These are phyloP conservation scores for Bombus balteatus DNA, from an alignment of 1,140 invertebrate species.

Conservation along the genomic window DNA sequence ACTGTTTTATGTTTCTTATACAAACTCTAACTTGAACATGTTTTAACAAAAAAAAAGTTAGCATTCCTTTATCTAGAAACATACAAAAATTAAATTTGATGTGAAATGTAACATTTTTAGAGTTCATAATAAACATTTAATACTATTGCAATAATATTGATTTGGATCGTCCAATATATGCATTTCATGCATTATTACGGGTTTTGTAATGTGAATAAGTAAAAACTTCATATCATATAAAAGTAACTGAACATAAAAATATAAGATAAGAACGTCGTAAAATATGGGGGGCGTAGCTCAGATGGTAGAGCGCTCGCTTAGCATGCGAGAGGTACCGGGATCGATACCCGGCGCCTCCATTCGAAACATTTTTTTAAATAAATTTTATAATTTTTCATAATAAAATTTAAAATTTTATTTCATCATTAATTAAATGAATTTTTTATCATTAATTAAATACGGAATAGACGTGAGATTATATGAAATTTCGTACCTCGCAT, in stretches of 20 bases:
- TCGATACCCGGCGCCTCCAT: conserved; percentile 92
- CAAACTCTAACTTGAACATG: too few species aligned
- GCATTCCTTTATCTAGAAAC: neutral
- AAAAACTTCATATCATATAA: neutral
- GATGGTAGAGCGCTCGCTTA: conserved; percentile 94
- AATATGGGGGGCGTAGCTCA: conserved; percentile 88
- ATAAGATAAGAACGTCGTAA: fast-evolving
- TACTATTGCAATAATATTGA: neutral
- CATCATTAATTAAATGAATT: too few species aligned
- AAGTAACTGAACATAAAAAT: neutral
- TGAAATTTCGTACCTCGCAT: too few species aligned
- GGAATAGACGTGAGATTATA: too few species aligned
- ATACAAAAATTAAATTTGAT: neutral
- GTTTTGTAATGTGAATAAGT: neutral
- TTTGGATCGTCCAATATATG: neutral
- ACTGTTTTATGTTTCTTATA: neutral
- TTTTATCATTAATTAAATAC: neutral
- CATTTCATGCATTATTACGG: too few species aligned
- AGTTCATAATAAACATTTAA: neutral
- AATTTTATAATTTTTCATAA: neutral
- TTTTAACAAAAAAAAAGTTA: neutral
- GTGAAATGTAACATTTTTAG: neutral
- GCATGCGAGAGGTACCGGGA: conserved; percentile 93
- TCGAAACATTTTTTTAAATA: neutral
- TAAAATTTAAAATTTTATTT: neutral